Conservation (phyloP, 2,797 vertebrate genomes). For the Sebastolobus altivelis region DNA sequence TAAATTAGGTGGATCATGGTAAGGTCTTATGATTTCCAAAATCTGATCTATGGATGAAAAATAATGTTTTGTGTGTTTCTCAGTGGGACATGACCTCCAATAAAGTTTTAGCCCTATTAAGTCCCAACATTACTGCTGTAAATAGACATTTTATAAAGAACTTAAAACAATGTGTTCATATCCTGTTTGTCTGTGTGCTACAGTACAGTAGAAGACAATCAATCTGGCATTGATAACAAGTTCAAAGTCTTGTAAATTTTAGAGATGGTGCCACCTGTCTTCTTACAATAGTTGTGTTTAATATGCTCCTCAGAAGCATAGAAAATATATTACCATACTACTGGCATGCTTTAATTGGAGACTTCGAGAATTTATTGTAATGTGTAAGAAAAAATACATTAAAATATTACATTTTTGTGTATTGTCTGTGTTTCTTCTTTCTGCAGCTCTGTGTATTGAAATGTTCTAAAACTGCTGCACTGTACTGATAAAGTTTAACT, state of each 20-base stretch:
- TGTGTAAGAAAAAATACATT: background rate
- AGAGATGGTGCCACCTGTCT: background rate
- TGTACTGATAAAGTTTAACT: background rate
- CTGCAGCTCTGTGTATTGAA: background rate
- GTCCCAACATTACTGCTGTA: background rate
- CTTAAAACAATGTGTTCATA: background rate
- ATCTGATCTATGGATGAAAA: background rate
- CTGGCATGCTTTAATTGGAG: background rate
- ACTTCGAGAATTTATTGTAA: background rate
- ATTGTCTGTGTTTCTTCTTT: background rate
- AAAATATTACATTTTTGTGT: background rate
- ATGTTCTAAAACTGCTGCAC: background rate
- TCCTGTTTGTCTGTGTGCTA: background rate
- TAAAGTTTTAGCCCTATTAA: background rate
- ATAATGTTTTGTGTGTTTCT: background rate
- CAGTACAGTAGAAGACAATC: background rate
- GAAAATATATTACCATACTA: background rate
- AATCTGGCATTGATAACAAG: background rate
- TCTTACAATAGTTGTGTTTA: background rate
- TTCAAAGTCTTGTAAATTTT: background rate
- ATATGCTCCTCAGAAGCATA: background rate
- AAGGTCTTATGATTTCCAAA: background rate
- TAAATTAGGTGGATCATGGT: background rate
- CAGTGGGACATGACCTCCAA: background rate
- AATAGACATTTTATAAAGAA: background rate